These are phyloP conservation scores for Chloroclysta siterata DNA, from an alignment of 2,888 invertebrate genomes.

Conservation along the genomic window DNA sequence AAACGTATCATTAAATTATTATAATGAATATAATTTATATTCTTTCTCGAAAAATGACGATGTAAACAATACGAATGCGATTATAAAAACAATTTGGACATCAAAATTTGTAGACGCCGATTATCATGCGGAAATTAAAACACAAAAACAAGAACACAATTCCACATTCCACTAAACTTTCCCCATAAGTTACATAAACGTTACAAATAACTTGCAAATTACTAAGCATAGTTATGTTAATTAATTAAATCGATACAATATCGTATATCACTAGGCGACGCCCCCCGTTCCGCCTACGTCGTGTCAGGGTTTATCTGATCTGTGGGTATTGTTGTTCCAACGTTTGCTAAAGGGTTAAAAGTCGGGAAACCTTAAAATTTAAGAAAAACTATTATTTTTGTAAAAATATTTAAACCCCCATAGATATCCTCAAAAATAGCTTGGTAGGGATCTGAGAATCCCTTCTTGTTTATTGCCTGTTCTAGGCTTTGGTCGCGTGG, in stretches of 20 bases:
- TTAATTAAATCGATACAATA: slow-evolving; percentile 62
- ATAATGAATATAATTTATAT: no score
- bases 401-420: no score
- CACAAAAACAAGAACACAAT: slow-evolving; percentile 20
- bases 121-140: slow-evolving; percentile 25
- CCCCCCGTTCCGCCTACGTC: slow-evolving; percentile 71
- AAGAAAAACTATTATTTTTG: background rate
- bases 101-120: slow-evolving; percentile 15
- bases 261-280: slow-evolving; percentile 62
- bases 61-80: background rate
- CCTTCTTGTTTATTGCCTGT: no score
- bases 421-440: no score
- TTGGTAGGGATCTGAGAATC: no score
- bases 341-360: slow-evolving; percentile 46
- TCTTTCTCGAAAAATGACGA: no score
- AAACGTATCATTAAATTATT: no score
- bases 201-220: slow-evolving; percentile 49
- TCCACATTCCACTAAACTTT: slow-evolving; percentile 35
- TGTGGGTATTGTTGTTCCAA: slow-evolving; percentile 50
- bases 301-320: slow-evolving; percentile 70
- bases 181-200: slow-evolving; percentile 37
- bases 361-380: slow-evolving; percentile 18
- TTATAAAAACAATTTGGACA: slow-evolving; percentile 22
- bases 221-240: slow-evolving; percentile 55
- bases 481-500: no score